Percentiles rank a stretch among this genome's conserved stretches.
Conservation (phyloP, 2,888 invertebrate species). For the Microctonus aethiopoides region DNA sequence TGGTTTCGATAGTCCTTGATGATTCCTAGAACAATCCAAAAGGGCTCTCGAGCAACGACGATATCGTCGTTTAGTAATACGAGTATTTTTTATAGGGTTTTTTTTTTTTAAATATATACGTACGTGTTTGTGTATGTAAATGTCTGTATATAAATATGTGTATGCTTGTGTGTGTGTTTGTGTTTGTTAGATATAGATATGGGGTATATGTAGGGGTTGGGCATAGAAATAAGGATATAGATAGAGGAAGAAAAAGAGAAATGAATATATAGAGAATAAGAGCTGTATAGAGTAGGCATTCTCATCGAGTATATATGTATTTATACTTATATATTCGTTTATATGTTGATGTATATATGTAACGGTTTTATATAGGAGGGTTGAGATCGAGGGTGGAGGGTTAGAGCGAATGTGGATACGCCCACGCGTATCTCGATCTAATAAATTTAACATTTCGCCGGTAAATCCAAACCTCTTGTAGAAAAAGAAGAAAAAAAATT, state of each 20-base stretch:
- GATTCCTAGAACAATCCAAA: slow-evolving; percentile 54
- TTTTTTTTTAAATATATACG: too few species aligned
- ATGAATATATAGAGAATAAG: slow-evolving; percentile 19
- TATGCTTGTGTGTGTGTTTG: too few species aligned
- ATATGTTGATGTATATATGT: slow-evolving; percentile 16
- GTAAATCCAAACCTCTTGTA: slow-evolving; percentile 52
- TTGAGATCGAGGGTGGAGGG: slow-evolving; percentile 32
- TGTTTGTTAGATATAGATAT: slow-evolving; percentile 26
- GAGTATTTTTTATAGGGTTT: slow-evolving; percentile 34
- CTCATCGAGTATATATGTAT: slow-evolving; percentile 14
- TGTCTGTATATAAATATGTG: slow-evolving; percentile 6
- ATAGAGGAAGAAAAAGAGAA: slow-evolving; percentile 32
- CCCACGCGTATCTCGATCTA: slow-evolving; percentile 67
- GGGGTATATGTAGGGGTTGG: slow-evolving; percentile 24
- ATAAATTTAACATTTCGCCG: slow-evolving; percentile 67
- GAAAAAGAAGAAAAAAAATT: slow-evolving; percentile 11
- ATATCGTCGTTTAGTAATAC: slow-evolving; percentile 20
- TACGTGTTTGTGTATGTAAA: slow-evolving; percentile 19
- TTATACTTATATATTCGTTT: slow-evolving; percentile 17
- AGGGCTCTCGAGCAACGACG: slow-evolving; percentile 26
- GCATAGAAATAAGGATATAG: background rate
- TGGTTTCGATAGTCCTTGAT: slow-evolving; percentile 52
- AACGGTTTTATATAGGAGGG: slow-evolving; percentile 20
- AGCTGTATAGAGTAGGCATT: slow-evolving; percentile 9
- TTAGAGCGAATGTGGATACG: slow-evolving; percentile 56